Conservation (phyloP, 2,797 vertebrate species). For the Cuculus canorus region DNA sequence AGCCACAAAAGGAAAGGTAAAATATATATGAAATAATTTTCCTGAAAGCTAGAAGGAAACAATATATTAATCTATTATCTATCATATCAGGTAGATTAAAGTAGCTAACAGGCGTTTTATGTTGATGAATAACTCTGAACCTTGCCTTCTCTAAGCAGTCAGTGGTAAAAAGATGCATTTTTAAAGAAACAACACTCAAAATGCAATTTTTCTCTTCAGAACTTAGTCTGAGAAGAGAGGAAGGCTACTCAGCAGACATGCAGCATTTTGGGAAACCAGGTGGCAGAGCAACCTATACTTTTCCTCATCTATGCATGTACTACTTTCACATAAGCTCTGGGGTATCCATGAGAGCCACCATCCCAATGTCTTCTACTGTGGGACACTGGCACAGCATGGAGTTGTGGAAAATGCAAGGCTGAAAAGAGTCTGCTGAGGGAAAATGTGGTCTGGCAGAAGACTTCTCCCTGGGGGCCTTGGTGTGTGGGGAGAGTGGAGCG, state of each 20-base stretch:
- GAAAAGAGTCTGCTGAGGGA: background rate
- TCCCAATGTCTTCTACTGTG: background rate
- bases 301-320: background rate
- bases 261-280: background rate
- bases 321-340: background rate
- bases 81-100: background rate
- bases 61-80: background rate
- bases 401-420: background rate
- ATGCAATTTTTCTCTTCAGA: background rate
- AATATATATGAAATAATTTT: background rate
- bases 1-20: conserved; percentile 24
- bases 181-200: background rate
- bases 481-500: fast-evolving
- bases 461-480: background rate
- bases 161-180: background rate
- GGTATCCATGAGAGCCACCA: background rate
- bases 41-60: background rate
- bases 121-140: background rate
- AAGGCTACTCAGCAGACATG: background rate
- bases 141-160: background rate
- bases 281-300: background rate
- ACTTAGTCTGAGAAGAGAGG: background rate
- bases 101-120: background rate
- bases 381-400: background rate
- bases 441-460: background rate